Base-by-base conservation (phyloP, 2,113 vertebrate genomes). In the Rostratula benghalensis region DNA sequence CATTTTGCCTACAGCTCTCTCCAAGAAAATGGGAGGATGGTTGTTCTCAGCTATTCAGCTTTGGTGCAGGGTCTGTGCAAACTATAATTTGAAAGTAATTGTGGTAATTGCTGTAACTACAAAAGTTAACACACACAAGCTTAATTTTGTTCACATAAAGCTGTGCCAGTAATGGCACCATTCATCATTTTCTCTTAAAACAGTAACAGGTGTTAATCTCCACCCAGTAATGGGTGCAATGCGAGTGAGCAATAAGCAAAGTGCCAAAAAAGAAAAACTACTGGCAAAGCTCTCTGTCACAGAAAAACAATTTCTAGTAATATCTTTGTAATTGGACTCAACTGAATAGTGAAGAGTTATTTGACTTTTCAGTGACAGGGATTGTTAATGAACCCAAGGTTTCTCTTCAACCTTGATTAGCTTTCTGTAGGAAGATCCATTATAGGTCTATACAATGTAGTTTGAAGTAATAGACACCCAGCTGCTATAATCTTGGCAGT, bases 171-270 rank as follows among this genome's bases (percentile, higher is more conserved):
- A 96, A 96, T 91, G 94, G 76, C 86, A 95, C 39, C 73, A 95
- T 97, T 94, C 92, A 96, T 96, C 94, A 95, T 95, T 92, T 95
- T 86, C 90, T 94, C 76, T 94, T 86, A 80, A 90, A 96, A 71
- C 69, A 90, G 73, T 74, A 96, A 90, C 96, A 97, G 90, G 95
- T 96, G 92, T 92, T 96, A 94, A 96, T 96, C 81, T 94, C 82
- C 74, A 84, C 54, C 79, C 87, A 86, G 63, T 43, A 70, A 84
- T 70, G 57, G 71, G 35, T 68, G 76, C 71, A 86, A 31, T 27
- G 53, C 4, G 6, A 93, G 39, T 9, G 77, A 83, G 87, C 63
- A 87, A 65, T 91, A 90, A 84, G 64, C 39, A 77, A 94, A 83
- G 50, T 76, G 75, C 89, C 89, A 93, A 64, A 83, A 91, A 92